A percentile compares a stretch with the other conserved stretches of the same genome.
Evolutionary conservation across 2,888 invertebrate species (phyloP).

Genomic region (Drosophila cognata): DNA sequence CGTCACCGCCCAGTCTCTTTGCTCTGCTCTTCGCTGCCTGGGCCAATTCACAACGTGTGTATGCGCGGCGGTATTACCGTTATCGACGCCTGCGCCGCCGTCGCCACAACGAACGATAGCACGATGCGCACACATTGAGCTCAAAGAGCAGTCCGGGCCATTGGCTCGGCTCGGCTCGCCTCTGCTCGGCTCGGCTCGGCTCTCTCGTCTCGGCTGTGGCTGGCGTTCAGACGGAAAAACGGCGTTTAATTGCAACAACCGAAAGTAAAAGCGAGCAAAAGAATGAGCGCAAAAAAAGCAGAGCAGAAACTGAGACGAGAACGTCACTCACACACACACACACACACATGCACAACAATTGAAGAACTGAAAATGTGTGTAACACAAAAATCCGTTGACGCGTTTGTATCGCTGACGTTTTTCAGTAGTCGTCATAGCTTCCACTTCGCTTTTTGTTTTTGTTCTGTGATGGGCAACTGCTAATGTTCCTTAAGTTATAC

Average conservation of each 20-base stretch:
- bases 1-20: conserved; percentile 21
- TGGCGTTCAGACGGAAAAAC: conserved; percentile 73
- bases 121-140: conserved; percentile 54
- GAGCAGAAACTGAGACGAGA: conserved; percentile 42
- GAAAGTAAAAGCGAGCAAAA: conserved; percentile 78
- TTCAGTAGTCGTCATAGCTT: conserved; percentile 49
- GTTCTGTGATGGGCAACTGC: conserved; percentile 37
- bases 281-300: conserved; percentile 69
- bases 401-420: conserved; percentile 55
- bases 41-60: conserved; percentile 60
- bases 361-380: conserved; percentile 62
- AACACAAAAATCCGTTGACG: conserved; percentile 74
- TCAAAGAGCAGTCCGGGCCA: conserved; percentile 60
- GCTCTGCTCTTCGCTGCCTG: conserved; percentile 46
- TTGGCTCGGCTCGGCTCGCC: conserved; percentile 29
- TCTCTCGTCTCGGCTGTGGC: conserved; percentile 44
- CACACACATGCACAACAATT: conserved; percentile 23
- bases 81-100: conserved; percentile 69
- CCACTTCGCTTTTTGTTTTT: conserved; percentile 30
- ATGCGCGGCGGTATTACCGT: conserved; percentile 66
- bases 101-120: conserved; percentile 44
- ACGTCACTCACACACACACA: conserved; percentile 41
- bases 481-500: conserved; percentile 28
- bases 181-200: conserved; percentile 25
- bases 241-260: conserved; percentile 77